phyloP scores from a whole-genome alignment of 2,888 invertebrate genomes.

The Catocala nupta region DNA sequence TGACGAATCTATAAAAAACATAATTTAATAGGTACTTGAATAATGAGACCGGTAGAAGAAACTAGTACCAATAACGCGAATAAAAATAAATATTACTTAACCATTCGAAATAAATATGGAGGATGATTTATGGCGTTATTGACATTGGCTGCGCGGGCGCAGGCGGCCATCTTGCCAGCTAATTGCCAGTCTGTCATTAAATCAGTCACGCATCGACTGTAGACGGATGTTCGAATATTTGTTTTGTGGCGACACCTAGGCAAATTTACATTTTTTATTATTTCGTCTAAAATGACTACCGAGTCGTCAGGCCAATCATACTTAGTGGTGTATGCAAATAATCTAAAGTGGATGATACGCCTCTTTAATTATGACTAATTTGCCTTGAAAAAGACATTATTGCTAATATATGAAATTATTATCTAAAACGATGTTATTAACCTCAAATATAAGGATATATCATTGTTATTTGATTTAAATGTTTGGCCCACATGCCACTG shows the following conservation, averaged over 20 bases:
- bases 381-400: conserved; percentile 1
- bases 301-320: conserved; percentile 43
- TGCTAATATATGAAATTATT: neutral
- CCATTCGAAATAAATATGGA: conserved; percentile 80
- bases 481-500: no score
- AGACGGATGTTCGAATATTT: conserved; percentile 58
- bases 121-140: conserved; percentile 81
- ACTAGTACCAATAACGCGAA: conserved; percentile 58
- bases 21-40: conserved; percentile 41
- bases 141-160: conserved; percentile 78
- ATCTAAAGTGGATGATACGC: conserved; percentile 33
- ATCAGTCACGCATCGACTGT: conserved; percentile 75
- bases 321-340: conserved; percentile 43
- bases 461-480: no score
- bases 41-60: conserved; percentile 49
- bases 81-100: conserved; percentile 71
- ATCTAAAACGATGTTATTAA: neutral
- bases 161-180: conserved; percentile 80
- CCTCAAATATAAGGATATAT: no score
- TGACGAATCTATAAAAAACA: conserved; percentile 39
- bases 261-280: conserved; percentile 48
- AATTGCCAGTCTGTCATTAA: conserved; percentile 80
- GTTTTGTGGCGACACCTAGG: conserved; percentile 52
- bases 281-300: conserved; percentile 29
- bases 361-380: conserved; percentile 36